A percentile compares a stretch with the other conserved stretches of the same genome.
Conservation (phyloP, 1,140 invertebrate genomes). For the Parasteatoda tepidariorum region DNA sequence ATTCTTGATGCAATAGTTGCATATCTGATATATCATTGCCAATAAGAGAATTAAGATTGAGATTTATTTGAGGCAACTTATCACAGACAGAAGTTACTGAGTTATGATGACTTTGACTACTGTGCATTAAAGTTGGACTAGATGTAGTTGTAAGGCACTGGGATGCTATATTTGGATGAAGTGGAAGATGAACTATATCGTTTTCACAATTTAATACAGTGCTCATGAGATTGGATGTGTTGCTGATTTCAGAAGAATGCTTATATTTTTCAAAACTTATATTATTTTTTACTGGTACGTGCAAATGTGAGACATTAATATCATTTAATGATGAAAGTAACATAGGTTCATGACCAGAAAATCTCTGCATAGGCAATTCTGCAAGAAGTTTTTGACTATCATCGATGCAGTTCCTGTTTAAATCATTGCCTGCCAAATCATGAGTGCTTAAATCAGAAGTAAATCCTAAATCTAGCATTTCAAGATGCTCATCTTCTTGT, state of each 20-base stretch:
- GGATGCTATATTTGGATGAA: constrained; percentile 32
- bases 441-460: constrained; percentile 39
- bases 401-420: constrained; percentile 7
- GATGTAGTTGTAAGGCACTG: constrained; percentile 54
- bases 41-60: constrained; percentile 51
- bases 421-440: constrained; percentile 16
- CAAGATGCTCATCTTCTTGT: constrained; percentile 21
- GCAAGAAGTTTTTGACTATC: constrained; percentile 43
- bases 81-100: constrained; percentile 35
- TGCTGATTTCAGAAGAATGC: background rate
- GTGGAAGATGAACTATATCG: constrained; percentile 43
- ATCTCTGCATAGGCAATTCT: constrained; percentile 49
- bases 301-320: constrained; percentile 18
- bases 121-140: constrained; percentile 39
- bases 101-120: constrained; percentile 45
- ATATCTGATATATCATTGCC: constrained; percentile 34
- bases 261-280: constrained; percentile 37
- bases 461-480: constrained; percentile 50
- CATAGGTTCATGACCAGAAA: constrained; percentile 29
- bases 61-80: constrained; percentile 57
- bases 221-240: constrained; percentile 6
- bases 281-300: background rate
- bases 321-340: constrained; percentile 37
- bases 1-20: constrained; percentile 32
- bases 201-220: constrained; percentile 43